Evolutionary conservation across 2,888 invertebrate species (phyloP), one percentile per base, ranked within the genome.

Genomic region (Crioceris asparagi): DNA sequence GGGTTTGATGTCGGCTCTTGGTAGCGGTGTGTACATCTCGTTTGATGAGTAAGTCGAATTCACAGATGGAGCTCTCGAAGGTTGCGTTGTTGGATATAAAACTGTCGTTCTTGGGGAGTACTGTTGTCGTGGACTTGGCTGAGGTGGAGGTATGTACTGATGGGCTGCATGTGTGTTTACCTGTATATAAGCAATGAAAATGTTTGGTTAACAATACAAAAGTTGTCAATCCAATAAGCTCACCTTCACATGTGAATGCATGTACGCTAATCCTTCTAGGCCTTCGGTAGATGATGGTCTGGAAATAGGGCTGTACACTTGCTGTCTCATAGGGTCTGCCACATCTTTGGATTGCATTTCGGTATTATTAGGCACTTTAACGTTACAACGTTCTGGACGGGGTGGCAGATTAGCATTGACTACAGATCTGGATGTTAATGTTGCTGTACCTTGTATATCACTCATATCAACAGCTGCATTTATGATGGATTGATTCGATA

Each of bases 401-500:
- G 72, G 71, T 10, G 71, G 73, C 47, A 73, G 63, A 42, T 71
- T 70, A 41, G 69, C 69, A 50, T 73, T 73, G 11, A 74, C 68
- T 39, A 73, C 63, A 3, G 69, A 60, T 45, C 61, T 56, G n/a
- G 64, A 57, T 15, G 65, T 58, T 38, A 63, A 34, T 6, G 69
- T 64, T 41, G 70, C 62, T n/a, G 67, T 65, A 46, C 69, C 61
- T 68, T 64, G 67, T 49, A 70, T 71, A 39, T 84, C 79, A 62
- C 83, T 85, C 84, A 86, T 86, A 64, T 86, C 84, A 40, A 88
- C 85, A 17, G 85, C 83, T 2, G 85, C 85, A 65, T 87, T 87
- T 56, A 86, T 86, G 53, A 87, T 83, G 52, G 82, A 81, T 65
- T 87, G 87, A 67, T 87, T 85, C 35, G 86, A 84, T 55, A 88